Percentiles rank a stretch among this genome's conserved stretches.
These are phyloP conservation scores for Ageneiosus marmoratus DNA, from an alignment of 2,113 vertebrate species.

Conservation along the genomic window DNA sequence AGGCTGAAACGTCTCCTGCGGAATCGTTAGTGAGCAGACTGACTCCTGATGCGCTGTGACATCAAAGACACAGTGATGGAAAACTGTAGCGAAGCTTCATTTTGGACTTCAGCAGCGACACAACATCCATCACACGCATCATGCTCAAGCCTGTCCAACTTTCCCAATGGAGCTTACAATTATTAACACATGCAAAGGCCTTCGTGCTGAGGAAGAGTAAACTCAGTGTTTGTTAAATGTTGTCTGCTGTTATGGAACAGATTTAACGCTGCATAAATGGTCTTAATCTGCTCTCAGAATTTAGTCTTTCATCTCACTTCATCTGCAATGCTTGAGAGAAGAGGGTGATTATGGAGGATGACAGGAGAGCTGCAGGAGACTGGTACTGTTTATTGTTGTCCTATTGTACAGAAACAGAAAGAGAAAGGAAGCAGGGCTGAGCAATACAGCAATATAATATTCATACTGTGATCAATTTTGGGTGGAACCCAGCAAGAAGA, in stretches of 20 bases:
- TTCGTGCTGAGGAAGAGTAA: conserved; percentile 21
- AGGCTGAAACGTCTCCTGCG: conserved; percentile 65
- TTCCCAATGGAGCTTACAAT: conserved; percentile 59
- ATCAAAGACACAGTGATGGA: conserved; percentile 57
- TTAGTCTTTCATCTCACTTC: neutral
- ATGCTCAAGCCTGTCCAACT: conserved; percentile 61
- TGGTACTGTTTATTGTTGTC: conserved; percentile 7
- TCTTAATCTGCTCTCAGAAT: conserved; percentile 7
- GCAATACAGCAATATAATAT: neutral
- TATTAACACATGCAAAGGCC: conserved; percentile 35
- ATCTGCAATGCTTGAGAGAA: conserved; percentile 1
- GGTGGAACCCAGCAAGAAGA: too few relatives aligned
- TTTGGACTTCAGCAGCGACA: conserved; percentile 62
- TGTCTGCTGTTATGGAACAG: conserved; percentile 20
- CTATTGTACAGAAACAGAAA: neutral
- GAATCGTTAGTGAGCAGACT: conserved; percentile 65
- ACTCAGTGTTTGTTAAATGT: conserved; percentile 10
- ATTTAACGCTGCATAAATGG: conserved; percentile 12
- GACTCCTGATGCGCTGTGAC: conserved; percentile 58
- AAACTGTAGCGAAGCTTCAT: conserved; percentile 65
- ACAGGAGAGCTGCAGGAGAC: conserved; percentile 6
- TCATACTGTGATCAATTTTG: too few relatives aligned
- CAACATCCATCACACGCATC: conserved; percentile 69
- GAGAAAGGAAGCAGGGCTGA: neutral
- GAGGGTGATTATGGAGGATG: neutral